Base-by-base conservation (phyloP, 2,113 vertebrate species). In the Calonectris borealis region DNA sequence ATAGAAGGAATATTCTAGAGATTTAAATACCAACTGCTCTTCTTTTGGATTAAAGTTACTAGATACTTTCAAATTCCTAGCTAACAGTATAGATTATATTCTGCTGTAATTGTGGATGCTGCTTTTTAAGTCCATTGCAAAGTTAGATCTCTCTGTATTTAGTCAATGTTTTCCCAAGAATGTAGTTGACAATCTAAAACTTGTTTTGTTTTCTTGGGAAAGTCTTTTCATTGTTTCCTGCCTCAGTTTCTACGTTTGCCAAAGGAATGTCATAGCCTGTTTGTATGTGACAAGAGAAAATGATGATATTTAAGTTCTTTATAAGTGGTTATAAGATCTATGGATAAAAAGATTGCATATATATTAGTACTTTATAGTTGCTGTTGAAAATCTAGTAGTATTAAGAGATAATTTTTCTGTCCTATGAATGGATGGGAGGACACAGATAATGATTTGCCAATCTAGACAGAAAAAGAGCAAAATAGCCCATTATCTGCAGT, bases 401-500 rank as follows among this genome's bases (percentile, higher is more conserved):
- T 88, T 64, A 90, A 78, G 51, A 75, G 25, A 86, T 70, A 70
- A n/a, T 93, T 89, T 29, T 84, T 89, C 44, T 25, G 7, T 68
- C 17, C 2, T 29, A 12, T 71, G 61, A 90, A 88, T 84, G 52
- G 38, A 84, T 90, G 80, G 92, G 51, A 88, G n/a, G 36, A 70
- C 51, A 83, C 16, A 58, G 79, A 75, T 66, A 93, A 88, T 60
- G n/a, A 94, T 88, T 94, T 94, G 38, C 68, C 55, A 75, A 20
- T 84, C 65, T 66, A 85, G 61, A 84, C n/a, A 94, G 65, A 75
- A 89, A 84, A 84, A 79, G 29, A 93, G 18, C 16, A 86, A 90
- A 95, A 44, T 21, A 78, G 10, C 10, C 54, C 25, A 75, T 96
- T 96, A 90, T 92, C 55, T 94, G 10, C 51, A 70, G 94, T 94